Evolutionary conservation across 2,797 vertebrate species (phyloP).

Genomic region (Parambassis ranga): DNA sequence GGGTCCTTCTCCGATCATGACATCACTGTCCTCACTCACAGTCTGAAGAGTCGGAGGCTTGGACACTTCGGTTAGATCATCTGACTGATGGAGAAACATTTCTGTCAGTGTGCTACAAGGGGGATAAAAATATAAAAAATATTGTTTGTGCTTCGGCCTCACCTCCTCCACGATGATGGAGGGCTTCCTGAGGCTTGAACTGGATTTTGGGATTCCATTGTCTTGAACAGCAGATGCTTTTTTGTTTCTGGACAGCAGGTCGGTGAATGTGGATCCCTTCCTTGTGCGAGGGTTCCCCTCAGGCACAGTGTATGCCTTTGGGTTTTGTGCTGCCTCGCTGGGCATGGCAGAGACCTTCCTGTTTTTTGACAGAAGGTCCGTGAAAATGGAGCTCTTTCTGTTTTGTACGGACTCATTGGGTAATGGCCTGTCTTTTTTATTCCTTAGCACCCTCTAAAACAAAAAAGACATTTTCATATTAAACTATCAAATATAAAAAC

Average conservation of each 20-base stretch:
- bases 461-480: neutral
- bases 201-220: conserved; percentile 20
- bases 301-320: conserved; percentile 59
- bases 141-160: neutral
- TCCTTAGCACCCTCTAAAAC: conserved; percentile 72
- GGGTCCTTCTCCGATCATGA: conserved; percentile 72
- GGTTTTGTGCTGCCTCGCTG: conserved; percentile 34
- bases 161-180: conserved; percentile 78
- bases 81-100: conserved; percentile 48
- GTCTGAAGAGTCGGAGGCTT: conserved; percentile 73
- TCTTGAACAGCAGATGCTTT: conserved; percentile 59
- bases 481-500: neutral
- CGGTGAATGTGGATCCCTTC: conserved; percentile 71
- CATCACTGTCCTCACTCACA: conserved; percentile 75
- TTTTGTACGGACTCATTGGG: conserved; percentile 44
- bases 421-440: conserved; percentile 46
- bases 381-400: conserved; percentile 73
- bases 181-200: conserved; percentile 52
- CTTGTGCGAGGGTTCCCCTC: conserved; percentile 42
- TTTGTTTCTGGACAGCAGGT: conserved; percentile 67
- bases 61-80: conserved; percentile 45
- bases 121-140: neutral
- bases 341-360: conserved; percentile 62
- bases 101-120: neutral
- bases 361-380: conserved; percentile 67